Conservation (phyloP, 2,113 vertebrate genomes). For the Cariama cristata region DNA sequence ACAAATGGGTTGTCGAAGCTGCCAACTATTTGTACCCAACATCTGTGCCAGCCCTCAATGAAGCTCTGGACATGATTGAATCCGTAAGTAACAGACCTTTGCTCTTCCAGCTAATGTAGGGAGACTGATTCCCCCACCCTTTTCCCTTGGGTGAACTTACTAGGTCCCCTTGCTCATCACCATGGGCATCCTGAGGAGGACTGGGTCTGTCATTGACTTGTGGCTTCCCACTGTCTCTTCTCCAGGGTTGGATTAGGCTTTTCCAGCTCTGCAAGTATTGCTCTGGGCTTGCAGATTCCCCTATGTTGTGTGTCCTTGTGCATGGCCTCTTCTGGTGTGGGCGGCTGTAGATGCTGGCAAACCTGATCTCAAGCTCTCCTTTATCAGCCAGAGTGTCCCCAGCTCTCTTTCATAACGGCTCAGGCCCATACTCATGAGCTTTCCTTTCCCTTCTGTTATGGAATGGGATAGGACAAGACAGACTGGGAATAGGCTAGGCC, state of each 20-base stretch:
- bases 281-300: background rate
- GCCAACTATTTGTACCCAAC: conserved; percentile 85
- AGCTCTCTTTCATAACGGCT: background rate
- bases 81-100: conserved; percentile 78
- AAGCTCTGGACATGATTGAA: conserved; percentile 94
- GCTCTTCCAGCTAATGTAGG: background rate
- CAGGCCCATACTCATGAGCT: background rate
- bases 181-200: background rate
- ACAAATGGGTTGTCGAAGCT: conserved; percentile 91
- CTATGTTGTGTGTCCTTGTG: background rate
- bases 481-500: background rate
- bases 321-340: background rate
- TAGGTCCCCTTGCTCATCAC: background rate
- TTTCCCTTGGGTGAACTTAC: background rate
- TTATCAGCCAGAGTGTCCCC: background rate
- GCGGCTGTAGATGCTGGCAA: background rate
- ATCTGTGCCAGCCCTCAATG: conserved; percentile 80
- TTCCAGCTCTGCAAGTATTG: background rate
- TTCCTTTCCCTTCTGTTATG: background rate
- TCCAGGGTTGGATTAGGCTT: background rate
- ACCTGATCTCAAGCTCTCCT: background rate
- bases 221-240: background rate
- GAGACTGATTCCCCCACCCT: background rate
- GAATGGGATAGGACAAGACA: background rate
- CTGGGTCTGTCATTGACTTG: background rate